A percentile compares a stretch with the other conserved stretches of the same genome.
phyloP scores from a whole-genome alignment of 1,140 invertebrate species.

The Conus betulinus region DNA sequence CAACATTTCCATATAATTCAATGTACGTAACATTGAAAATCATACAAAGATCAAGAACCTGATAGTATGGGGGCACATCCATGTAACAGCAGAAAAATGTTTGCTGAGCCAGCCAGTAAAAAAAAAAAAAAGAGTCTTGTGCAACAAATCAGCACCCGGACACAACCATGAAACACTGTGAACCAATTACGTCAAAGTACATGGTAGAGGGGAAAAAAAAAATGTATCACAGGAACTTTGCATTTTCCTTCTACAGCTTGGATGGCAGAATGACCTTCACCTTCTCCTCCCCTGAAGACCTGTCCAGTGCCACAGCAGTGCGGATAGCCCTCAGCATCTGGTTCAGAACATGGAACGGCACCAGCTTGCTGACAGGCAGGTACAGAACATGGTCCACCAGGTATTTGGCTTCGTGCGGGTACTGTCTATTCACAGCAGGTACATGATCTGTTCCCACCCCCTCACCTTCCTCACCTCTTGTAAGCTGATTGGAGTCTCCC shows the following conservation, averaged over 20 bases:
- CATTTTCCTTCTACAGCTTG: conserved; percentile 4
- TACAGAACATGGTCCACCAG: conserved; percentile 75
- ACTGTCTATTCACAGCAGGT: conserved; percentile 50
- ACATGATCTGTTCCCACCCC: not conserved
- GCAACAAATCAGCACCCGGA: not conserved
- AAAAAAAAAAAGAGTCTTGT: not conserved
- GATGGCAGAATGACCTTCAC: conserved; percentile 20
- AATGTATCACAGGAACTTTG: conserved; percentile 3
- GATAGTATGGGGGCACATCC: not conserved
- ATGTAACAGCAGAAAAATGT: not conserved
- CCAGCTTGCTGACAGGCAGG: conserved; percentile 72
- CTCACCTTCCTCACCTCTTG: not conserved
- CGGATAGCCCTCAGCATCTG: conserved; percentile 55
- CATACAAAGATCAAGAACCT: not conserved
- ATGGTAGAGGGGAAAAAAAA: not conserved
- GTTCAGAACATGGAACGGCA: conserved; percentile 71
- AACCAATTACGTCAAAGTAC: too few species aligned
- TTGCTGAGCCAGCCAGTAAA: not conserved
- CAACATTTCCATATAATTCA: not conserved
- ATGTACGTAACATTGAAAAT: not conserved
- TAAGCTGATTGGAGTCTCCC: not conserved
- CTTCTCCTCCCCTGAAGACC: not conserved
- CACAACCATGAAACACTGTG: not conserved
- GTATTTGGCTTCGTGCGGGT: conserved; percentile 72
- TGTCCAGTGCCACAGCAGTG: conserved; percentile 28